Conservation (phyloP, 2,888 invertebrate species). For the Gonocerus acuteangulatus region DNA sequence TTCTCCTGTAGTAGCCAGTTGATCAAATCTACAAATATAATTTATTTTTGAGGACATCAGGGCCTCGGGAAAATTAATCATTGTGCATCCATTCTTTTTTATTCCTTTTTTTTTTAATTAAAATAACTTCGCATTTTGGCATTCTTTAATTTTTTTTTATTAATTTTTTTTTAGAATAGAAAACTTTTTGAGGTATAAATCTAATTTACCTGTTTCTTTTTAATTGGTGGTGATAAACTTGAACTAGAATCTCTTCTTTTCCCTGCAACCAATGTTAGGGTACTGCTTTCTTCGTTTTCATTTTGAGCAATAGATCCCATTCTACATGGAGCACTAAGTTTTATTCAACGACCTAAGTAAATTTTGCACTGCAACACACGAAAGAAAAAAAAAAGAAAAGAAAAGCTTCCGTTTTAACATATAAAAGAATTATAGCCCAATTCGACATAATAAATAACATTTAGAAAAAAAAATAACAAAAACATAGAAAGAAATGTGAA, state of each 20-base stretch:
- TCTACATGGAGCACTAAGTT: not conserved
- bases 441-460: not conserved
- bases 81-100: not conserved
- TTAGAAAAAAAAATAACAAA: not conserved
- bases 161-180: too few species aligned
- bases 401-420: not conserved
- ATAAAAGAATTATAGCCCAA: not conserved
- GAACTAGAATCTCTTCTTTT: not conserved
- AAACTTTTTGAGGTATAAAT: not conserved
- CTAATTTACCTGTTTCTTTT: not conserved
- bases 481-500: not conserved
- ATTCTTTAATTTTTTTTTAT: too few species aligned
- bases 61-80: not conserved
- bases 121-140: too few species aligned
- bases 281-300: not conserved
- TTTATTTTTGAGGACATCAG: too few species aligned
- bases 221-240: not conserved
- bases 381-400: not conserved
- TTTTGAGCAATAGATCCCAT: not conserved
- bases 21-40: too few species aligned
- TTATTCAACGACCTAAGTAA: not conserved
- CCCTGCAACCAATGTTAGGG: not conserved
- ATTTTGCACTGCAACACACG: constrained; percentile 1
- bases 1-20: too few species aligned
- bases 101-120: not conserved